phyloP scores from a whole-genome alignment of 2,113 vertebrate species.

The Perognathus longimembris region DNA sequence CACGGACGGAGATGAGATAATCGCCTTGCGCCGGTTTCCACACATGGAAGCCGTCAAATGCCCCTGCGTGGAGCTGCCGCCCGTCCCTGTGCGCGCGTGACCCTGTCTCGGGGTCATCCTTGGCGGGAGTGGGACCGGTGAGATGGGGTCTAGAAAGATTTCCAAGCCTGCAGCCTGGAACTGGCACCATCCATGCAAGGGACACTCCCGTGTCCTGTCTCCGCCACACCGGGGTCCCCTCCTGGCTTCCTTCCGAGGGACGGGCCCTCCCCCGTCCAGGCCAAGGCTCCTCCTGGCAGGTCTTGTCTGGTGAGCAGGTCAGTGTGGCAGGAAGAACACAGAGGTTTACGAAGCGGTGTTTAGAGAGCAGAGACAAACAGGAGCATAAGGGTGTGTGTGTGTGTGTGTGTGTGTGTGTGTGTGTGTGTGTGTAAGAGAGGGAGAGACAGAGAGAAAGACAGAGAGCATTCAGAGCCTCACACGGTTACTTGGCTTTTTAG shows the following conservation, averaged over 20 bases:
- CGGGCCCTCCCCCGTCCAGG: no score
- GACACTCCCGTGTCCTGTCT: neutral
- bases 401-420: no score
- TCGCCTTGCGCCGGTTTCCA: fast-evolving
- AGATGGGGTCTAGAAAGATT: no score
- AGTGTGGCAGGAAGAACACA: neutral
- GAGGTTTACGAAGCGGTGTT: neutral
- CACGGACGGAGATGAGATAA: fast-evolving
- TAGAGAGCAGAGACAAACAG: neutral
- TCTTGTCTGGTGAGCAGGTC: neutral
- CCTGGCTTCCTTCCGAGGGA: neutral
- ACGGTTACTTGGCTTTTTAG: no score
- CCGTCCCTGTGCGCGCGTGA: fast-evolving
- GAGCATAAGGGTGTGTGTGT: no score
- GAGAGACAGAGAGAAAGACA: no score
- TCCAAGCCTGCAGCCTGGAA: neutral
- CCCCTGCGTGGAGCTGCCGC: fast-evolving
- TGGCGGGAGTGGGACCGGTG: neutral
- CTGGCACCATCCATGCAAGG: fast-evolving
- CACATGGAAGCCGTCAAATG: fast-evolving
- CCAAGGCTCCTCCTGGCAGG: neutral
- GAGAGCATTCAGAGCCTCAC: no score
- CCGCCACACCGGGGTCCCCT: fast-evolving
- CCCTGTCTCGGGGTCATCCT: fast-evolving
- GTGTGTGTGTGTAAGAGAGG: no score